Percentiles rank a stretch among this genome's conserved stretches.
These are phyloP conservation scores for Pygocentrus nattereri DNA, from an alignment of 2,797 vertebrate species.

Conservation along the genomic window DNA sequence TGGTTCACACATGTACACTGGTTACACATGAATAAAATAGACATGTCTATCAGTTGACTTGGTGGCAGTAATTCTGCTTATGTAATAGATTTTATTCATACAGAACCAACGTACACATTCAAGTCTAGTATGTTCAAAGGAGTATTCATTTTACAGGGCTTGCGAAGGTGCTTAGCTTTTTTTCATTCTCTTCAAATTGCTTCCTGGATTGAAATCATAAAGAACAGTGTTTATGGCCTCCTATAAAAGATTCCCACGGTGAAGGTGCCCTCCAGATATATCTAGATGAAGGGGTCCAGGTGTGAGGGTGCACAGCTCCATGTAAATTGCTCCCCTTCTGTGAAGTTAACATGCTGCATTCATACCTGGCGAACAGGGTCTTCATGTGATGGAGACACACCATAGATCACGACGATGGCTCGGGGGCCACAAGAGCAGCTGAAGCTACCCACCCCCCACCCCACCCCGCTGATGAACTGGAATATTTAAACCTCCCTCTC, in stretches of 20 bases:
- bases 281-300: conserved; percentile 27
- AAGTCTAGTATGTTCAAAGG: neutral
- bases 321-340: conserved; percentile 14
- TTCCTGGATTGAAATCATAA: neutral
- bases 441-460: conserved; percentile 18
- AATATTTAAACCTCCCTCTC: conserved; percentile 75
- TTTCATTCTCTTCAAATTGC: neutral
- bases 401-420: conserved; percentile 32
- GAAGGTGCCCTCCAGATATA: conserved; percentile 35
- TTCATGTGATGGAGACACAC: conserved; percentile 28
- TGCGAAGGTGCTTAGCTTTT: neutral
- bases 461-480: conserved; percentile 64
- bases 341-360: conserved; percentile 7
- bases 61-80: neutral
- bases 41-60: neutral
- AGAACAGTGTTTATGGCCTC: neutral
- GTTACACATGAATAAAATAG: neutral
- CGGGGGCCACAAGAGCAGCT: conserved; percentile 33
- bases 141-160: neutral
- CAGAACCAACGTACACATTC: neutral
- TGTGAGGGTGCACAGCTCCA: neutral
- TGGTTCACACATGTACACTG: neutral
- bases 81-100: neutral
- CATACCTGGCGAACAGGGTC: conserved; percentile 4
- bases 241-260: conserved; percentile 25